Evolutionary conservation across 2,888 invertebrate species (phyloP), one percentile per base, ranked within the genome.

Genomic region (Gasteruption jaculator): DNA sequence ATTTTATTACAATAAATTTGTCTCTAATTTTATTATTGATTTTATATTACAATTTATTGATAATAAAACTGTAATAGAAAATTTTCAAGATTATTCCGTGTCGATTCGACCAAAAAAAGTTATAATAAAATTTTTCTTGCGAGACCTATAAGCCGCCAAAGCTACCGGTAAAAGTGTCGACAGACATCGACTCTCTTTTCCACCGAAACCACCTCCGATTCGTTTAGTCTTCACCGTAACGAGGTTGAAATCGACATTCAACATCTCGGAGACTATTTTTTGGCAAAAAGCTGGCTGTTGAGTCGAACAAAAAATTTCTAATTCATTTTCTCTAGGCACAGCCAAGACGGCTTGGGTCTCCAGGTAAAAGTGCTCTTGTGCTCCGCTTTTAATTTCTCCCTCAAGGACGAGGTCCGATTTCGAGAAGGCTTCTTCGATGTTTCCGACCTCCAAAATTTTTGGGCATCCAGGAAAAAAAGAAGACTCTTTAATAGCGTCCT

Each of bases 301-400:
- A 4, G 86, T 83, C 0, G 90, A 84, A 50, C 82, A 80, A 61
- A 84, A 82, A 33, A 94, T 71, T 64, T 91, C 91, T 50, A 94
- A 71, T 71, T 93, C 94, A 49, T 86, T 81, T 55, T 76, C 79
- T 56, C 81, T 81, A 1, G 86, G 86, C 26, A 83, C 73, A 0
- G 80, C 86, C 50, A 85, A 72, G 2, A 80, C 74, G 1, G 80
- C 80, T 49, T 87, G 81, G 0, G 94, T 89, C 72, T 95, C 95
- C 58, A 95, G 73, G 72, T 94, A 95, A 71, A 94, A 93, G 68
- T 95, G 95, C 67, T 94, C 94, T 71, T 95, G 93, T 0, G 89
- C 91, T n/a, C 91, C 91, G 60, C 87, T 83, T 41, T 83, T 74
- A 32, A 82, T 75, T 49, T 85, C 80, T 1, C 90, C 89, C 71